Conservation (phyloP, 1,140 invertebrate species). For the Cotesia vestalis region DNA sequence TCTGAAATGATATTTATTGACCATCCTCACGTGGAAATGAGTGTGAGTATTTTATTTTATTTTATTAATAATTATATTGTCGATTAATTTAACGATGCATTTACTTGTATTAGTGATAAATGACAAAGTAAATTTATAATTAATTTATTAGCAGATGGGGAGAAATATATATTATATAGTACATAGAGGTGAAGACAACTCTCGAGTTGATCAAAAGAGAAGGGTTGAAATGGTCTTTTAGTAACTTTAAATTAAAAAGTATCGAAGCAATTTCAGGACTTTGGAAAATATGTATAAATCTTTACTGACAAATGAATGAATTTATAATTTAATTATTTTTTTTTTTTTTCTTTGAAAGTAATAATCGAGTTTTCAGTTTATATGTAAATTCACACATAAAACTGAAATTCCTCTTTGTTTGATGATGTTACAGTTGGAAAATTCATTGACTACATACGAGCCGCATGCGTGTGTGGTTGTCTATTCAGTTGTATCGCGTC, state of each 20-base stretch:
- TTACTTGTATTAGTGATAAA: no score
- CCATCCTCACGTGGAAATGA: slow-evolving; percentile 86
- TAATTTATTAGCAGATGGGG: no score
- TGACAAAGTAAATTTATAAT: no score
- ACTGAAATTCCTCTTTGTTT: not conserved
- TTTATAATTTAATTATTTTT: no score
- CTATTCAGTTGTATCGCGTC: slow-evolving; percentile 84
- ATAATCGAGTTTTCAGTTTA: no score
- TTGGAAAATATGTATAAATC: no score
- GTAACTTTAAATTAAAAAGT: slow-evolving; percentile 21
- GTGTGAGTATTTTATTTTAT: slow-evolving; percentile 70
- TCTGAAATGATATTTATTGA: slow-evolving; percentile 92
- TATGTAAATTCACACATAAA: not conserved
- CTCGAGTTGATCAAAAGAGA: not conserved
- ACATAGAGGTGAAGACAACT: no score
- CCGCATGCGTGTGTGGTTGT: slow-evolving; percentile 90
- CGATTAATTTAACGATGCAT: no score
- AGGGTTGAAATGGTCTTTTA: not conserved
- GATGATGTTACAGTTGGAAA: slow-evolving; percentile 73
- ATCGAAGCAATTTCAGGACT: not conserved
- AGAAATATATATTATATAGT: no score
- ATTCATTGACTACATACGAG: slow-evolving; percentile 84
- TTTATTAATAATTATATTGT: not conserved
- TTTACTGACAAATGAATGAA: no score
- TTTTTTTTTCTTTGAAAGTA: no score